A percentile compares a stretch with the other conserved stretches of the same genome.
Conservation (phyloP, 2,888 invertebrate species). For the Cataglyphis cursor region DNA sequence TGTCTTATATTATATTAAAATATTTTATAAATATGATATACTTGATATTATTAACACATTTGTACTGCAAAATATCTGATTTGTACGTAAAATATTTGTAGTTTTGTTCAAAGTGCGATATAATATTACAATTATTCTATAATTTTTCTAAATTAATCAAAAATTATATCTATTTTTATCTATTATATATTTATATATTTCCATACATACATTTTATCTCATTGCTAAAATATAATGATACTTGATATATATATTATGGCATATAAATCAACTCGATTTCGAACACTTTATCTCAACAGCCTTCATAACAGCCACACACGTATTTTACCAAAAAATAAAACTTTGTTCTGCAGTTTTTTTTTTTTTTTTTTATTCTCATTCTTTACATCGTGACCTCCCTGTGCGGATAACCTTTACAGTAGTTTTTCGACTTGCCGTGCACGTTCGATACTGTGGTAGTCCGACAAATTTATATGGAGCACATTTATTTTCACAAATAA, state of each 20-base stretch:
- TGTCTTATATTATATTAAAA: slow-evolving; percentile 1
- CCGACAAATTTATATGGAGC: slow-evolving; percentile 35
- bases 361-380: slow-evolving; percentile 44
- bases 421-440: slow-evolving; percentile 41
- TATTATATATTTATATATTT: no score
- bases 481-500: slow-evolving; percentile 35
- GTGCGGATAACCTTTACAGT: slow-evolving; percentile 39
- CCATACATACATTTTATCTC: neutral
- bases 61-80: neutral
- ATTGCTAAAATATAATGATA: neutral
- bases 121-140: neutral
- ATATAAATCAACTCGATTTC: slow-evolving; percentile 26
- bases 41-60: neutral
- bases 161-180: neutral
- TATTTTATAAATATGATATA: neutral
- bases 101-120: neutral
- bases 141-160: neutral
- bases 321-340: slow-evolving; percentile 34
- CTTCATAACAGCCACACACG: slow-evolving; percentile 23
- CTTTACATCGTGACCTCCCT: slow-evolving; percentile 23
- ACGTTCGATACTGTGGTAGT: slow-evolving; percentile 38
- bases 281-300: slow-evolving; percentile 23
- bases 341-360: slow-evolving; percentile 35
- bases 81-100: neutral
- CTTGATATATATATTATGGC: neutral